phyloP scores from a whole-genome alignment of 2,888 invertebrate species.

The Rhagium mordax region DNA sequence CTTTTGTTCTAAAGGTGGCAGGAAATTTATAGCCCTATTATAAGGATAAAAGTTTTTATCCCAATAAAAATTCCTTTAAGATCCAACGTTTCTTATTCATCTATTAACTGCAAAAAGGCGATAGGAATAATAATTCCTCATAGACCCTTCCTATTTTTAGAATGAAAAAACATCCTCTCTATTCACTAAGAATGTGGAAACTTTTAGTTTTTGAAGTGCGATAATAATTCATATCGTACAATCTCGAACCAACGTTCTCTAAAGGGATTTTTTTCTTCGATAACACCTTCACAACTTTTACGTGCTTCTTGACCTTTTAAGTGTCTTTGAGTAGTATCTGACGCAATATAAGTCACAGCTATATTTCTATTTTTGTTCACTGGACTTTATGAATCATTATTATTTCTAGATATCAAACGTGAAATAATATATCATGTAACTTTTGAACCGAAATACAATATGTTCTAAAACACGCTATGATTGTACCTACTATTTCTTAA shows the following conservation, averaged over 20 bases:
- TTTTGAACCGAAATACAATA: not conserved
- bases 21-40: conserved; percentile 32
- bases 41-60: conserved; percentile 28
- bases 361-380: conserved; percentile 5
- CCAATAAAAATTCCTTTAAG: conserved; percentile 27
- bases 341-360: not conserved
- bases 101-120: conserved; percentile 27
- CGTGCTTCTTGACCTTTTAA: not conserved
- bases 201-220: conserved; percentile 9
- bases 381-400: not conserved
- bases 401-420: conserved; percentile 12
- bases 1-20: conserved; percentile 11
- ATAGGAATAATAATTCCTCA: conserved; percentile 27
- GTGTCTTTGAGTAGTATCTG: not conserved
- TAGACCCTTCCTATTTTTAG: conserved; percentile 1
- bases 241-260: not conserved
- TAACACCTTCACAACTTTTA: conserved; percentile 11
- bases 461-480: too few relatives aligned
- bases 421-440: not conserved
- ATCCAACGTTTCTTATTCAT: conserved; percentile 20
- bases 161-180: not conserved
- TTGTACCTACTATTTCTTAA: too few relatives aligned
- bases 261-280: not conserved
- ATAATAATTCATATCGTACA: conserved; percentile 27
- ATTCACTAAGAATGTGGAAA: conserved; percentile 10